Conservation (phyloP, 2,113 vertebrate genomes). For the Myotis lucifugus region DNA sequence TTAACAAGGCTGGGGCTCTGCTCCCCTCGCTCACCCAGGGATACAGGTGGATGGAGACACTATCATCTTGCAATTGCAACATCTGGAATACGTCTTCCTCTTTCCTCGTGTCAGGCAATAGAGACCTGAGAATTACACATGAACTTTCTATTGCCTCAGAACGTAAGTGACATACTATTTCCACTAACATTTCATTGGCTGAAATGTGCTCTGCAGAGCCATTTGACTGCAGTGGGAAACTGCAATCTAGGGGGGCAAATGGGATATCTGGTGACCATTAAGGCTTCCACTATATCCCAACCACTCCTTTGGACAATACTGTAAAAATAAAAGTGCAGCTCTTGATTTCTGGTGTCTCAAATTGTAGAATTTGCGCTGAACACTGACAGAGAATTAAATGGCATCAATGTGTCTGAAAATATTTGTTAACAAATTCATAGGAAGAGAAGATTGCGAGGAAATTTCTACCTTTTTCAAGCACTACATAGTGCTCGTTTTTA, state of each 20-base stretch:
- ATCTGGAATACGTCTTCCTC: background rate
- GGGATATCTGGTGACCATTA: background rate
- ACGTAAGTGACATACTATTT: background rate
- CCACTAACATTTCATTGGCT: background rate
- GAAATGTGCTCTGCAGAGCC: background rate
- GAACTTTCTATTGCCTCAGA: background rate
- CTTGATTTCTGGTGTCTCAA: background rate
- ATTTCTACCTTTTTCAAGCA: background rate
- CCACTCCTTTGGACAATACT: background rate
- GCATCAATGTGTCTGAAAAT: background rate
- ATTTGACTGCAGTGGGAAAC: background rate
- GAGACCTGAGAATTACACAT: background rate
- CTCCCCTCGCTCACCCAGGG: background rate
- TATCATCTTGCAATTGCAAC: background rate
- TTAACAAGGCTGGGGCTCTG: background rate
- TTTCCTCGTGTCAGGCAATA: background rate
- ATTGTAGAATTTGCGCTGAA: background rate
- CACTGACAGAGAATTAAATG: background rate
- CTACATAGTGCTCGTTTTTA: background rate
- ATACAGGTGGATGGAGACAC: background rate
- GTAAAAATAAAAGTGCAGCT: background rate
- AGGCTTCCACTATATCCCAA: background rate
- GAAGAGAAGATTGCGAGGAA: background rate
- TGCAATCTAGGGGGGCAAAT: background rate
- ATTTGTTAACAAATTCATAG: constrained; percentile 32